phyloP scores from a whole-genome alignment of 2,888 invertebrate species.

The Morpho helenor region DNA sequence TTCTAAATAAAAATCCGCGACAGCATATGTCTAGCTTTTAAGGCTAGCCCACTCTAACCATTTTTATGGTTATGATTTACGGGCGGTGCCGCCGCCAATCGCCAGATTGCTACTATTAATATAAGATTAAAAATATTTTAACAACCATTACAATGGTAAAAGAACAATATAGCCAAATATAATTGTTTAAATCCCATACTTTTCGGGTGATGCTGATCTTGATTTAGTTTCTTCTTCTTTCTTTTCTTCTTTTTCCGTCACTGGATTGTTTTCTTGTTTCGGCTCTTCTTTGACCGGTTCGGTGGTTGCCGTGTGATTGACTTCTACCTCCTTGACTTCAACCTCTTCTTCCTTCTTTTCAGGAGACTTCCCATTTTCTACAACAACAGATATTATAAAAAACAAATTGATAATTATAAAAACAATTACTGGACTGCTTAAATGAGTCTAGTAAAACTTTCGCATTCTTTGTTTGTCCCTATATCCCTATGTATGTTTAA shows the following conservation, averaged over 20 bases:
- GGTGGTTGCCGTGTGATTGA: conserved; percentile 42
- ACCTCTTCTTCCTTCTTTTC: conserved; percentile 55
- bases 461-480: no score
- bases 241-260: conserved; percentile 38
- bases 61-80: no score
- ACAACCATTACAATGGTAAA: no score
- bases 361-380: conserved; percentile 72
- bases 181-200: conserved; percentile 38
- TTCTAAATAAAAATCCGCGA: no score
- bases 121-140: no score
- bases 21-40: no score
- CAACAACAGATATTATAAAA: conserved; percentile 7
- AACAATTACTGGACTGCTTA: not conserved
- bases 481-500: no score
- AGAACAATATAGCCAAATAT: no score
- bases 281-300: conserved; percentile 54
- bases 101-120: no score
- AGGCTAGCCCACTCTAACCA: no score
- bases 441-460: no score
- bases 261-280: conserved; percentile 33
- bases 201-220: conserved; percentile 62
- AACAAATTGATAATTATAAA: not conserved
- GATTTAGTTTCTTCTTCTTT: conserved; percentile 58
- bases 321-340: conserved; percentile 56
- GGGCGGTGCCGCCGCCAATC: no score